A percentile compares a stretch with the other conserved stretches of the same genome.
phyloP scores from a whole-genome alignment of 2,888 invertebrate species.

The Drosophila subsilvestris region DNA sequence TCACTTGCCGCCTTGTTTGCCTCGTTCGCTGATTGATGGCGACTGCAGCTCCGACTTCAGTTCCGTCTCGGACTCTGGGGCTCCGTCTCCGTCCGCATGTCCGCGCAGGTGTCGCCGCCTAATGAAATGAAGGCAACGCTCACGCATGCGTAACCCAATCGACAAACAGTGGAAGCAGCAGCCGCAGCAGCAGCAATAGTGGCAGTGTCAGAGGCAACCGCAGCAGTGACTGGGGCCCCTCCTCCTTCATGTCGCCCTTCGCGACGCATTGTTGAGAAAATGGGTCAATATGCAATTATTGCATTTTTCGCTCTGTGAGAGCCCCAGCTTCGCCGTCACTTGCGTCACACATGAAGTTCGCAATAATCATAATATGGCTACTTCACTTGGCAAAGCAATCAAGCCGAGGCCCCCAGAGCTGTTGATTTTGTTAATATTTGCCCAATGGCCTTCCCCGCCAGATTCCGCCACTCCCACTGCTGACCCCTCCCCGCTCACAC shows the following conservation, averaged over 20 bases:
- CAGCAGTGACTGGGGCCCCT: slow-evolving; percentile 1
- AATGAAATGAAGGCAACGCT: slow-evolving; percentile 77
- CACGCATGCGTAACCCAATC: slow-evolving; percentile 76
- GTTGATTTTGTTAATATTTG: slow-evolving; percentile 64
- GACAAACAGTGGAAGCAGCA: slow-evolving; percentile 39
- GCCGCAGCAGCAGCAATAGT: slow-evolving; percentile 15
- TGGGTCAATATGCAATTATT: slow-evolving; percentile 79
- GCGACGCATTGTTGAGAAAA: slow-evolving; percentile 62
- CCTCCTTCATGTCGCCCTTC: slow-evolving; percentile 28
- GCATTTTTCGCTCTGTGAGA: slow-evolving; percentile 49
- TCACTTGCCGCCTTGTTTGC: slow-evolving; percentile 70
- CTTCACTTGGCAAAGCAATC: slow-evolving; percentile 55
- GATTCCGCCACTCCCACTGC: slow-evolving; percentile 2
- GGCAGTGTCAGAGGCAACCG: neutral
- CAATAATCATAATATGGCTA: slow-evolving; percentile 53
- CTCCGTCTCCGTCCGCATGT: slow-evolving; percentile 4
- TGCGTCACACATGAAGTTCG: slow-evolving; percentile 13
- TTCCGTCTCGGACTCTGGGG: slow-evolving; percentile 18
- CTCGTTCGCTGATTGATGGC: slow-evolving; percentile 44
- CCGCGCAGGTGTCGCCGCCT: slow-evolving; percentile 58
- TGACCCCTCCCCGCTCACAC: neutral
- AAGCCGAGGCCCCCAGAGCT: slow-evolving; percentile 41
- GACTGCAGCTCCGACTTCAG: slow-evolving; percentile 48
- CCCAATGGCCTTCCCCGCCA: slow-evolving; percentile 15
- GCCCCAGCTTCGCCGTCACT: slow-evolving; percentile 58